Percentiles rank a stretch among this genome's conserved stretches.
These are phyloP conservation scores for Turritopsis dohrnii DNA, from an alignment of 30 jellyfish, hydroid and myxozoan species.

Conservation along the genomic window DNA sequence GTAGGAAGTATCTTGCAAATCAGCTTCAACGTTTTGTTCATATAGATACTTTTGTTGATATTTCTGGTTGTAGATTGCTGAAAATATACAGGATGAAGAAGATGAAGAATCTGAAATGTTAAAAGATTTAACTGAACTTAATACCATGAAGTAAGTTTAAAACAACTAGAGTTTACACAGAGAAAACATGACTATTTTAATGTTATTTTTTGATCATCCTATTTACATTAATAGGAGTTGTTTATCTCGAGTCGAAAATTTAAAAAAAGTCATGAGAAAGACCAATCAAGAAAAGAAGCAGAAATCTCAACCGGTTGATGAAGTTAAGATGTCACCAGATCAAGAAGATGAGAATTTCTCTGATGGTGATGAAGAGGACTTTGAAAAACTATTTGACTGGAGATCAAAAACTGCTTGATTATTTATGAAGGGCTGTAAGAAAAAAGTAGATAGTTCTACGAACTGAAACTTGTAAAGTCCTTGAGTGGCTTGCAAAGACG, in stretches of 20 bases:
- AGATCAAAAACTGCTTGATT: conserved; percentile 71
- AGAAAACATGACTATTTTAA: too few relatives aligned
- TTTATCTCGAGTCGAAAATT: conserved; percentile 55
- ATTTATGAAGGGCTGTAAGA: not conserved
- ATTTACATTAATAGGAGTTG: conserved; percentile 46
- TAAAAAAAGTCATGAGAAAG: conserved; percentile 24
- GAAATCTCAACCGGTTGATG: not conserved
- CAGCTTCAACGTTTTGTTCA: not conserved
- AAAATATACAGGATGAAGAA: conserved; percentile 80
- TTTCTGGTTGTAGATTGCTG: conserved; percentile 58
- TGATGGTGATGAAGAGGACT: conserved; percentile 51
- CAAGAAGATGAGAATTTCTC: conserved; percentile 23
- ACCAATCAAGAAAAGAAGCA: not conserved
- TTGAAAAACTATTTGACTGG: conserved; percentile 74
- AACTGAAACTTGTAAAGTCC: not conserved
- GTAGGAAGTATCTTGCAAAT: too few relatives aligned
- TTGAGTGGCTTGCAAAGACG: too few relatives aligned
- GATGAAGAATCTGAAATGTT: conserved; percentile 83
- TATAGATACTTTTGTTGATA: not conserved
- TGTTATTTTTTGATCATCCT: not conserved
- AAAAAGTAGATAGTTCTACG: too few relatives aligned
- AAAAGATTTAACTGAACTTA: conserved; percentile 71
- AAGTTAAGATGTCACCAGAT: not conserved
- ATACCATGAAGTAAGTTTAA: conserved; percentile 74
- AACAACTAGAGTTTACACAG: too few relatives aligned